A percentile compares a stretch with the other conserved stretches of the same genome.
These are phyloP conservation scores for Stichodactyla helianthus DNA, from an alignment of 64 coral and sea anemone species.

Conservation along the genomic window DNA sequence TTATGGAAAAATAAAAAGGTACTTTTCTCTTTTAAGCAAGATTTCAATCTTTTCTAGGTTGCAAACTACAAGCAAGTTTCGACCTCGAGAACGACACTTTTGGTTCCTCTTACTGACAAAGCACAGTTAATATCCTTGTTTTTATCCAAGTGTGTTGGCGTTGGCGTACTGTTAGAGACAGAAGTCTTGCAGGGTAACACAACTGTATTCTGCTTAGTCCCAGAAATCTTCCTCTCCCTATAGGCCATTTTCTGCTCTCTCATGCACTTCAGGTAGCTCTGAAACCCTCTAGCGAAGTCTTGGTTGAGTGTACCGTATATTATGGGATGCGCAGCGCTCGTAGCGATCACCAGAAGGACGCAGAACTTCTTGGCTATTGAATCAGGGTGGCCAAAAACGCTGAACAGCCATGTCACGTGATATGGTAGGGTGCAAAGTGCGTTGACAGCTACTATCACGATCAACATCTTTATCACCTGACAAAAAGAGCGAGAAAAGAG, in stretches of 20 bases:
- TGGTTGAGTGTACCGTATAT: constrained; percentile 57
- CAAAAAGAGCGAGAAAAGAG: not conserved
- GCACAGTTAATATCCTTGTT: not conserved
- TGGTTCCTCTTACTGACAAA: not conserved
- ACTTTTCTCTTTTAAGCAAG: too few relatives aligned
- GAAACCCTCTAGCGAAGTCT: constrained; percentile 47
- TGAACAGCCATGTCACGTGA: constrained; percentile 70
- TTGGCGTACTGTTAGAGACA: not conserved
- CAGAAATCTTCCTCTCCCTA: not conserved
- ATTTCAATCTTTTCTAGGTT: not conserved
- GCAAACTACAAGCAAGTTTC: constrained; percentile 1
- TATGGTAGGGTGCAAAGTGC: constrained; percentile 66
- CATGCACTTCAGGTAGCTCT: not conserved
- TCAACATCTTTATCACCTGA: constrained; percentile 74
- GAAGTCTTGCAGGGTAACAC: not conserved
- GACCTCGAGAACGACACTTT: not conserved
- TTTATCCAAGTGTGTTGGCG: not conserved
- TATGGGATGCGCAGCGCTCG: constrained; percentile 71
- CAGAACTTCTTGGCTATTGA: constrained; percentile 78
- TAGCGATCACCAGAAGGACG: constrained; percentile 59
- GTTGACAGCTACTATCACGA: constrained; percentile 65
- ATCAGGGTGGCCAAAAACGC: constrained; percentile 66
- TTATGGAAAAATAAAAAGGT: too few relatives aligned
- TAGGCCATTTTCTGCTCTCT: not conserved
- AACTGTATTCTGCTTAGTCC: not conserved